Percentiles rank a stretch among this genome's conserved stretches.
Evolutionary conservation across 1,140 invertebrate genomes (phyloP).

Genomic region (Brachionus manjavacas): DNA sequence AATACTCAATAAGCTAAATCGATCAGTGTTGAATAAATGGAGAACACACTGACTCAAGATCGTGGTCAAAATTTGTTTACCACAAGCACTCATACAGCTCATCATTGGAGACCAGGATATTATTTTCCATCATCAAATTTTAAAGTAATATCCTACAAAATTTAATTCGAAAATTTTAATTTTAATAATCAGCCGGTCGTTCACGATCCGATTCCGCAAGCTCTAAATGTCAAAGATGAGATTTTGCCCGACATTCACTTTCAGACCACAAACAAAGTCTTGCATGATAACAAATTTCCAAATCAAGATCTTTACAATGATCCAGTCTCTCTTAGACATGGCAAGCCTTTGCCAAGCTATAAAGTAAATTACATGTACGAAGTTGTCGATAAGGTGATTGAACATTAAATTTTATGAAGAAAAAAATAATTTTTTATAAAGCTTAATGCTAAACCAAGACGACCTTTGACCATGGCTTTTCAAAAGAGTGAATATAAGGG

Average conservation of each 20-base stretch:
- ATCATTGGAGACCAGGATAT: slow-evolving; percentile 55
- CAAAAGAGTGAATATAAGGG: slow-evolving; percentile 55
- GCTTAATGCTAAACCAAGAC: slow-evolving; percentile 48
- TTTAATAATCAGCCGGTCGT: slow-evolving; percentile 7
- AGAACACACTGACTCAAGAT: slow-evolving; percentile 29
- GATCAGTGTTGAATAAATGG: background rate
- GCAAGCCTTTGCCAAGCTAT: slow-evolving; percentile 34
- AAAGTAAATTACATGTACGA: slow-evolving; percentile 42
- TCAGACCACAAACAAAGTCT: slow-evolving; percentile 52
- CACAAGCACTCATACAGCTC: slow-evolving; percentile 55
- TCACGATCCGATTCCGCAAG: slow-evolving; percentile 52
- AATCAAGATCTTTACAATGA: slow-evolving; percentile 44
- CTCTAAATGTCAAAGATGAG: slow-evolving; percentile 51
- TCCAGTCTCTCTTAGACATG: slow-evolving; percentile 45
- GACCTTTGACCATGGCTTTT: slow-evolving; percentile 56
- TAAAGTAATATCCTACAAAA: slow-evolving; percentile 47
- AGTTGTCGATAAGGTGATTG: slow-evolving; percentile 18
- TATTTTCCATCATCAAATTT: slow-evolving; percentile 56
- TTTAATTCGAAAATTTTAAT: background rate
- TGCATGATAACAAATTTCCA: slow-evolving; percentile 54
- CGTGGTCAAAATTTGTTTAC: slow-evolving; percentile 45
- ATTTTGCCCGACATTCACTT: slow-evolving; percentile 50
- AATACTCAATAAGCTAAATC: background rate
- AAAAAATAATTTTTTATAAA: background rate
- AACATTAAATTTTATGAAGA: background rate